Base-by-base conservation (phyloP, 2,797 vertebrate genomes). In the Acanthornis magna region DNA sequence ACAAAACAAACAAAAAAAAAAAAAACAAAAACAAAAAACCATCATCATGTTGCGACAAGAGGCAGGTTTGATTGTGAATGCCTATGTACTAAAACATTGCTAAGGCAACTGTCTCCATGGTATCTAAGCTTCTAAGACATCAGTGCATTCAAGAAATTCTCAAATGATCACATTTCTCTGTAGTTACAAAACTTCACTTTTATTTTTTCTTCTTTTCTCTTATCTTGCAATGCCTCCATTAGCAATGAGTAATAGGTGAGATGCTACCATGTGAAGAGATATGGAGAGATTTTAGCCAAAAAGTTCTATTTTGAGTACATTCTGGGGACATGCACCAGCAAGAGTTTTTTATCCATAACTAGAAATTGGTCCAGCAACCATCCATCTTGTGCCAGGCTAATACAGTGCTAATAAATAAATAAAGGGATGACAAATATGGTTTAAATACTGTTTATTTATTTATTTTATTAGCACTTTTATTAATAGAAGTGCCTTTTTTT, bases 41-140 rank as follows among this genome's bases (percentile, higher is more conserved):
- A 65, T n/a, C 70, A 88, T 60, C 62, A 60, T 76, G 94, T 94
- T 90, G 25, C 86, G 61, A 85, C 74, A 77, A 65, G 61, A 85
- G 65, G 61, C 42, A 89, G 29, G 78, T 86, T 85, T 94, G 91
- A 89, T 45, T 87, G 74, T 87, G 85, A 87, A 93, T 90, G 80
- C 50, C 34, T 73, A 19, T 23, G 4, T 74, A 80, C 78, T 94
- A 89, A 96, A 95, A 82, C 86, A 97, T 94, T 92, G 94, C 95
- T 93, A 97, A 88, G 95, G 96, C 93, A 96, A 97, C 96, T 85
- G 77, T 96, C 93, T 94, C 95, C 95, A 96, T 96, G 94, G 93
- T 83, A 93, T 91, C 92, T 65, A 62, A 83, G 75, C 68, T 92
- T 93, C 91, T 83, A 87, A 93, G 78, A 78, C 29, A 76, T 61